These are phyloP conservation scores for Myotis davidii DNA, from an alignment of 2,113 vertebrate species.

Conservation along the genomic window DNA sequence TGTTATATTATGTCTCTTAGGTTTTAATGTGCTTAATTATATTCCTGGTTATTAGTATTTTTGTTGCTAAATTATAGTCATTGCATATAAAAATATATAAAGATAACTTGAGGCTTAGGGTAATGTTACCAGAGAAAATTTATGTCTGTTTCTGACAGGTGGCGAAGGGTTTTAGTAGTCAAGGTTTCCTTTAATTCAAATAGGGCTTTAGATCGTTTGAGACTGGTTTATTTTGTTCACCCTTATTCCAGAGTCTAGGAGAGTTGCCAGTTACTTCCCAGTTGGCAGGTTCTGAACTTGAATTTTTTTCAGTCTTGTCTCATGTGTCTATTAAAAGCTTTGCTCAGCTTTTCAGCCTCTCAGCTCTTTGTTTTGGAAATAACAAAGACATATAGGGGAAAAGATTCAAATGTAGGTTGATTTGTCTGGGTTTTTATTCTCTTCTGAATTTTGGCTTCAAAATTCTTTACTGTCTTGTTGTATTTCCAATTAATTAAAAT, in stretches of 20 bases:
- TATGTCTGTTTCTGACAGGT: constrained; percentile 28
- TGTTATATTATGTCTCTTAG: constrained; percentile 39
- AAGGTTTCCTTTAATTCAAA: neutral
- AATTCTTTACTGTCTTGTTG: neutral
- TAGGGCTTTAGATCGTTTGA: neutral
- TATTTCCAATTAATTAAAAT: neutral
- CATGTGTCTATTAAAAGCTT: neutral
- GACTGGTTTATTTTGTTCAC: neutral
- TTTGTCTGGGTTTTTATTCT: neutral
- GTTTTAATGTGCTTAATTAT: constrained; percentile 22
- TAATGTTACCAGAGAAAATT: neutral
- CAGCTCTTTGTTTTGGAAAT: neutral
- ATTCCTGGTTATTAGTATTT: neutral
- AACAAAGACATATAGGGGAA: neutral
- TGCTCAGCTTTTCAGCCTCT: neutral
- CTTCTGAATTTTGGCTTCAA: constrained; percentile 20
- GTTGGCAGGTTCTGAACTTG: neutral
- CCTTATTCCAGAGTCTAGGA: neutral
- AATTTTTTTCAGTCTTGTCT: constrained; percentile 23
- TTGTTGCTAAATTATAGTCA: constrained; percentile 8
- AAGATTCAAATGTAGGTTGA: neutral
- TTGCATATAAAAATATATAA: neutral
- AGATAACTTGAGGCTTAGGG: constrained; percentile 8
- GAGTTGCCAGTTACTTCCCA: neutral
- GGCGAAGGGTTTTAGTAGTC: neutral